Percentiles rank a stretch among this genome's conserved stretches.
phyloP scores from a whole-genome alignment of 92 coral and sea anemone species.

The Zoanthus sociatus region DNA sequence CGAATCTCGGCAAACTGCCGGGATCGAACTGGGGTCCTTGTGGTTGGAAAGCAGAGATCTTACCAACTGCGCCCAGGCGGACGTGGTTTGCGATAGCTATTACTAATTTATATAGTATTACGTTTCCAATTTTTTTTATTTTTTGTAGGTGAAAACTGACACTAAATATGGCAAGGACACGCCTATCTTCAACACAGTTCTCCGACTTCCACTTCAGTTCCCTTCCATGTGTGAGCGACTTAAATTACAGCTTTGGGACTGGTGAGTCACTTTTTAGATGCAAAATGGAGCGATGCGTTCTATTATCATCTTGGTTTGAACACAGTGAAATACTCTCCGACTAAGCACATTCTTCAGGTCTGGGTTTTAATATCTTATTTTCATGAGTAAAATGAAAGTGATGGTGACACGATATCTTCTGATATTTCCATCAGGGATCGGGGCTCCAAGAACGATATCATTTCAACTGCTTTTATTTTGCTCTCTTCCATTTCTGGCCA shows the following conservation, averaged over 20 bases:
- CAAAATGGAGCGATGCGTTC: neutral
- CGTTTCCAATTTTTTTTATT: neutral
- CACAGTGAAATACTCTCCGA: too few relatives aligned
- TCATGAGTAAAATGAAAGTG: too few relatives aligned
- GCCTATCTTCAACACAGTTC: constrained; percentile 87
- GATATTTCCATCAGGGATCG: constrained; percentile 72
- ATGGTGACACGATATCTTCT: neutral
- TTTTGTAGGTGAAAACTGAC: constrained; percentile 79
- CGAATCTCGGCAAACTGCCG: too few relatives aligned
- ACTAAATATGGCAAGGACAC: constrained; percentile 83
- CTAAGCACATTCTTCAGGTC: too few relatives aligned
- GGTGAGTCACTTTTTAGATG: constrained; percentile 54
- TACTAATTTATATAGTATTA: too few relatives aligned
- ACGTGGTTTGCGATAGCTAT: too few relatives aligned
- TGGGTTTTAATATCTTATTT: too few relatives aligned
- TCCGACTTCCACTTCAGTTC: constrained; percentile 91
- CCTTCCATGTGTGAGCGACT: constrained; percentile 99
- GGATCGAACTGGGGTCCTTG: too few relatives aligned
- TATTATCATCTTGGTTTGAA: too few relatives aligned
- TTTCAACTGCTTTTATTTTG: constrained; percentile 75
- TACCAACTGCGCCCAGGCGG: too few relatives aligned
- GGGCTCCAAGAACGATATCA: constrained; percentile 72
- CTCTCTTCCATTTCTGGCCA: constrained; percentile 89
- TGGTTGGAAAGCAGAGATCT: too few relatives aligned
- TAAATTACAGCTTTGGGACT: constrained; percentile 92